Base-by-base conservation (phyloP, 2,888 invertebrate genomes). In the Mythimna impura region DNA sequence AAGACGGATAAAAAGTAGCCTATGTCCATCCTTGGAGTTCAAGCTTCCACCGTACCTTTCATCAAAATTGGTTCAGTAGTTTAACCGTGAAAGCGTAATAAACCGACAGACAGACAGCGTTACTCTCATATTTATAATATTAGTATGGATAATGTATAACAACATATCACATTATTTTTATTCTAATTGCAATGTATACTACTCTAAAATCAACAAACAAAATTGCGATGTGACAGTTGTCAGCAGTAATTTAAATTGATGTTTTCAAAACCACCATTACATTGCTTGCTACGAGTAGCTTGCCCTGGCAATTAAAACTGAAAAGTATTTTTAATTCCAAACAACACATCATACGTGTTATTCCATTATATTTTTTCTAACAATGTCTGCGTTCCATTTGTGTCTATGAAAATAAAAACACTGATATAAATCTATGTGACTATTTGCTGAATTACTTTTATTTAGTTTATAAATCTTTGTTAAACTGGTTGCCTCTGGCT, bases 241-340 rank as follows among this genome's bases (percentile, higher is more conserved):
- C n/a, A 64, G 7, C 12, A 34, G 36, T 67, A 64, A 66, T 72
- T 76, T 34, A 52, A 73, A 77, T 67, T 50, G 17, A 75, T 74
- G 57, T 58, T 80, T 66, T 62, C 12, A 57, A 80, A 80, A 36
- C 22, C 52, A 30, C 34, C 12, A 7, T 30, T 47, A 40, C 58
- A 64, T 71, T 25, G 62, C 50, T 25, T 34, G n/a, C 8, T 10
- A n/a, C n/a, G n/a, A n/a, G n/a, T n/a, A 47, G 63, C 36, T 47
- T 17, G 34, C 22, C 22, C 17, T 5, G 22, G 34, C 22, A 25
- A 64, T 54, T 36, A 30, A 79, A 64, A 72, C 8, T 30, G n/a
- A 54, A 60, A 63, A 64, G 0, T n/a, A 60, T 57, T 62, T 62
- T 58, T 36, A 52, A 52, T 58, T 25, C 17, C 20, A 64, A 54